Conservation (phyloP, 2,797 vertebrate genomes). For the Clarias pachynema region DNA sequence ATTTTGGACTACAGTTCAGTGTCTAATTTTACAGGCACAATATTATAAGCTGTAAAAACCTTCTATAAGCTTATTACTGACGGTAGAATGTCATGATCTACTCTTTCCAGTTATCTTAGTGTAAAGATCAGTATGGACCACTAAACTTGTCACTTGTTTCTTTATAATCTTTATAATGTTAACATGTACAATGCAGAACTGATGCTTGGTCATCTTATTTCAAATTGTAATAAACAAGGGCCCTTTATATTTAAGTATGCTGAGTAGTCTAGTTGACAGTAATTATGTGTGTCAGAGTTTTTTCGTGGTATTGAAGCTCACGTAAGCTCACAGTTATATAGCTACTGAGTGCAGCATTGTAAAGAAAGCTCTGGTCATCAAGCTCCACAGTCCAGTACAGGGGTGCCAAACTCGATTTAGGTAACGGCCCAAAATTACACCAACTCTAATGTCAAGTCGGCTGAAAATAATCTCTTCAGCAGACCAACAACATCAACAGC, state of each 20-base stretch:
- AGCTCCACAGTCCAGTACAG: neutral
- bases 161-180: neutral
- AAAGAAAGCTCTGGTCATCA: neutral
- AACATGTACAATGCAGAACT: neutral
- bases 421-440: neutral
- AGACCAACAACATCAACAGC: neutral
- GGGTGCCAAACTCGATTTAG: slow-evolving; percentile 3
- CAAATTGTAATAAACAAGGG: slow-evolving; percentile 1
- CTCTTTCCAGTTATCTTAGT: neutral
- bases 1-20: neutral
- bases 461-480: neutral
- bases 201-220: neutral
- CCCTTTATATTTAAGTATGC: neutral
- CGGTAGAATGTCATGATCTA: neutral
- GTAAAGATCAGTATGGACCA: neutral
- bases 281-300: neutral
- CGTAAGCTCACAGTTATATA: neutral
- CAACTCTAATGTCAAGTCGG: neutral
- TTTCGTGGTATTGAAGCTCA: neutral
- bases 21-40: neutral
- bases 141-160: neutral
- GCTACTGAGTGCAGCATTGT: neutral
- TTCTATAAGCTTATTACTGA: neutral
- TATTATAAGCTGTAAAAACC: slow-evolving; percentile 1
- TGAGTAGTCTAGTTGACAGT: neutral